Evolutionary conservation across 2,888 invertebrate species (phyloP).

Genomic region (Rhaphigaster nebulosa): DNA sequence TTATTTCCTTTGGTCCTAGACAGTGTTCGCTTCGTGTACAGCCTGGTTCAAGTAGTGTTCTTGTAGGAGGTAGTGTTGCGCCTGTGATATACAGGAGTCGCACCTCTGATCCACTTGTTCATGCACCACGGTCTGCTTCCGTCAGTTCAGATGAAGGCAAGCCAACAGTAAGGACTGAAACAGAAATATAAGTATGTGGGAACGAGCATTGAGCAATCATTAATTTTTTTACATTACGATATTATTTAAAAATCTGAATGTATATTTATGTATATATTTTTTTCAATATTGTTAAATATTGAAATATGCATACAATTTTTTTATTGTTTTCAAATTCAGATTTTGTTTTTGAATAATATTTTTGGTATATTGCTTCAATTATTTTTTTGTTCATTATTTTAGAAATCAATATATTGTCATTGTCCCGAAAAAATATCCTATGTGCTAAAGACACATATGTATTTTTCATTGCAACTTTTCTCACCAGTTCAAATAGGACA

Average conservation of each 20-base stretch:
- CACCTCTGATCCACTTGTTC: conserved; percentile 61
- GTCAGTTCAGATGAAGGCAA: conserved; percentile 60
- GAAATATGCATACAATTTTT: background rate
- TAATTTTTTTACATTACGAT: background rate
- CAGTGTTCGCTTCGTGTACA: conserved; percentile 84
- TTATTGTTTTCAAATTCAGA: background rate
- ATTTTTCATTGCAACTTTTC: too few relatives aligned
- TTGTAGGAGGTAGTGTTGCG: conserved; percentile 79
- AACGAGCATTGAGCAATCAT: conserved; percentile 51
- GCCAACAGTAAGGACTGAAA: conserved; percentile 62
- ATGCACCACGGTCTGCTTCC: conserved; percentile 61
- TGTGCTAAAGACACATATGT: too few relatives aligned
- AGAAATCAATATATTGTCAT: background rate
- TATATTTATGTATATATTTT: background rate
- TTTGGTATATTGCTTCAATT: background rate
- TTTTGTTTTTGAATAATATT: background rate
- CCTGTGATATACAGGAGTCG: conserved; percentile 79
- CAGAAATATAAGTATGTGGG: conserved; percentile 62
- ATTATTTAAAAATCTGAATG: background rate
- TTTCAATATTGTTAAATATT: background rate
- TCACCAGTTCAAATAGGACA: too few relatives aligned
- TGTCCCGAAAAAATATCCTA: too few relatives aligned
- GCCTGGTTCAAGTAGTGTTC: conserved; percentile 83
- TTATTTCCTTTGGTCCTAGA: conserved; percentile 74
- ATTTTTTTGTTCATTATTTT: background rate